Base-by-base conservation (phyloP, 64 coral and sea anemone genomes). In the Stylophora pistillata region DNA sequence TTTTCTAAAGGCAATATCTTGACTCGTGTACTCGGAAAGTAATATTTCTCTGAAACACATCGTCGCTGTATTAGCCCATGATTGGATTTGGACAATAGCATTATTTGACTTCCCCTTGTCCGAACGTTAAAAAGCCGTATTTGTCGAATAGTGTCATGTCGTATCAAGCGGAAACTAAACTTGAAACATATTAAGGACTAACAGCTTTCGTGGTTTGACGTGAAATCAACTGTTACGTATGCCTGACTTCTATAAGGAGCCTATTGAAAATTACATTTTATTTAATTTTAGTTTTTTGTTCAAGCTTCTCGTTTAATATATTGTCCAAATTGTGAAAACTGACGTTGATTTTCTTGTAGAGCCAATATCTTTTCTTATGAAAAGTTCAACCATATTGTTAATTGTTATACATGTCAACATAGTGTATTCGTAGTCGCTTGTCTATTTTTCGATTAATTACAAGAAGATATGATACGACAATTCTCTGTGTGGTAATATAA, bases 91-190 rank as follows among this genome's bases (percentile, higher is more conserved):
- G 37, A 54, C 61, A 69, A 84, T 69, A 63, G 63, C 60, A 70
- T 84, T 84, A 84, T 84, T 84, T 84, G 80, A 84, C 80, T 61
- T 32, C 75, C 61, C 31, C 69, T 64, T 33, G 17, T 5, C 80
- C 20, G 52, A 84, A 84, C 62, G 21, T 84, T 84, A 69, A 84
- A 84, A 84, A 84, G 80, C 61, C 80, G 80, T 84, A 84, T 84
- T 84, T 84, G 31, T 21, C 15, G 20, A 18, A 84, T 47, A 68
- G 21, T 68, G 64, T 68, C 21, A 21, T 47, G 12, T 68, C 21
- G 64, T 68, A n/a, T 68, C 26, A 11, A 68, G 64, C 23, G 64
- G 64, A 68, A 68, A 68, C 20, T 68, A 9, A 25, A 13, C 37
- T 47, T 47, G 3, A 47, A 15, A 10, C 12, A 28, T 68, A 68